Conservation (phyloP, 2,888 invertebrate genomes). For the Melangyna quadrimaculata region DNA sequence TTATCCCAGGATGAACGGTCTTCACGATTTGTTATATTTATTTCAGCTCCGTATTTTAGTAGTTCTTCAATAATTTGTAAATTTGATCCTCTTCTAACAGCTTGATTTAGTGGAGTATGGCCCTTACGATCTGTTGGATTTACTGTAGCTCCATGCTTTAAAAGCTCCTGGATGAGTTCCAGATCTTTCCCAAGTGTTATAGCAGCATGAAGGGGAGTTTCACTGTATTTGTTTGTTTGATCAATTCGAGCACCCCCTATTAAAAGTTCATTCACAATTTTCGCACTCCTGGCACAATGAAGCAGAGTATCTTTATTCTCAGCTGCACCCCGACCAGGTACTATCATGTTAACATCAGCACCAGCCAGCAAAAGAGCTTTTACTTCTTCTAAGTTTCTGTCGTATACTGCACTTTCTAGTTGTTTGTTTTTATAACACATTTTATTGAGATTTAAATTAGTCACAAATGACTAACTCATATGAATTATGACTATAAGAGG, state of each 20-base stretch:
- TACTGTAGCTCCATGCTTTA: background rate
- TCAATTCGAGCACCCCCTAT: background rate
- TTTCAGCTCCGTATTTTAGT: background rate
- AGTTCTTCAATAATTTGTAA: background rate
- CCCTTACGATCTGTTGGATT: background rate
- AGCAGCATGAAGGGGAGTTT: background rate
- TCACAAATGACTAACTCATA: no score
- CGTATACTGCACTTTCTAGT: background rate
- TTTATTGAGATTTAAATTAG: no score
- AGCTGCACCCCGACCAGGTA: background rate
- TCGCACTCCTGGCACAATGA: background rate
- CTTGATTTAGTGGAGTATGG: background rate
- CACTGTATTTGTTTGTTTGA: background rate
- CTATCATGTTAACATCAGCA: background rate
- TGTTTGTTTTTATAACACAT: background rate
- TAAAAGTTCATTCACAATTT: background rate
- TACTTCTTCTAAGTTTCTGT: background rate
- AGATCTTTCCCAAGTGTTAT: background rate
- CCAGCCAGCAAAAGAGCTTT: background rate
- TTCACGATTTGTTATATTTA: background rate
- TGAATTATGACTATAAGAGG: no score
- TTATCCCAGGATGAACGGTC: background rate
- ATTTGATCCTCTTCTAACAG: background rate
- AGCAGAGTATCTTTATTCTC: background rate
- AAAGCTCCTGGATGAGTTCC: background rate